phyloP scores from a whole-genome alignment of 1,140 invertebrate species.

The Venturia canescens region DNA sequence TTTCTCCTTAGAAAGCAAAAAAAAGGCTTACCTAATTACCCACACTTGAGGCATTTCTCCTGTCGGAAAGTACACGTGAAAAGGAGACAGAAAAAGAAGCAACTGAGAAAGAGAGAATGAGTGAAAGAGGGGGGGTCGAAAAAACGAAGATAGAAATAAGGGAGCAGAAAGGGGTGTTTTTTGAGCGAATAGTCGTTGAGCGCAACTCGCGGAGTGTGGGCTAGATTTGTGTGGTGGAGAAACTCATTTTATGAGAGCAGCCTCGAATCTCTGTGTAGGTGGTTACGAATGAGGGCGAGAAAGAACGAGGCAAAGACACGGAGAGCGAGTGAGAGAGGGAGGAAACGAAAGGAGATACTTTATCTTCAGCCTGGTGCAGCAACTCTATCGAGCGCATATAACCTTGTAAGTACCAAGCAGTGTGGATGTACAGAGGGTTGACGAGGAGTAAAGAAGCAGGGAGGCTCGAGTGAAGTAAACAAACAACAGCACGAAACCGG shows the following conservation, averaged over 20 bases:
- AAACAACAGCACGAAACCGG: slow-evolving; percentile 45
- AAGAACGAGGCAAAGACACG: background rate
- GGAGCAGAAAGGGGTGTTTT: background rate
- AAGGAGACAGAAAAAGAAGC: background rate
- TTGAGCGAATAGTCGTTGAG: background rate
- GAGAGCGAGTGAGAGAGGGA: background rate
- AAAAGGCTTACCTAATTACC: slow-evolving; percentile 41
- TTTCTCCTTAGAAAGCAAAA: slow-evolving; percentile 17
- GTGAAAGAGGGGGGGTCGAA: background rate
- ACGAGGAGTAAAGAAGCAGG: slow-evolving; percentile 9
- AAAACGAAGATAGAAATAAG: background rate
- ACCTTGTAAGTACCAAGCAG: slow-evolving; percentile 25
- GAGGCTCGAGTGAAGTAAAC: slow-evolving; percentile 38
- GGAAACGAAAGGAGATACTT: slow-evolving; percentile 3
- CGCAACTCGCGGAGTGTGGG: background rate
- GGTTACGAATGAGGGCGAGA: background rate
- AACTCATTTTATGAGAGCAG: slow-evolving; percentile 2
- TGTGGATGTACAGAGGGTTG: slow-evolving; percentile 6
- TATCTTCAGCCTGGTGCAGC: slow-evolving; percentile 29
- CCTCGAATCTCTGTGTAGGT: slow-evolving; percentile 1
- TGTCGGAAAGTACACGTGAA: background rate
- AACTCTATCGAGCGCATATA: slow-evolving; percentile 41
- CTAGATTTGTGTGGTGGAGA: background rate
- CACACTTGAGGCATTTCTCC: slow-evolving; percentile 29
- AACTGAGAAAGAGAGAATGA: too few species aligned